These are phyloP conservation scores for Nasonia giraulti DNA, from an alignment of 1,140 invertebrate genomes.

Conservation along the genomic window DNA sequence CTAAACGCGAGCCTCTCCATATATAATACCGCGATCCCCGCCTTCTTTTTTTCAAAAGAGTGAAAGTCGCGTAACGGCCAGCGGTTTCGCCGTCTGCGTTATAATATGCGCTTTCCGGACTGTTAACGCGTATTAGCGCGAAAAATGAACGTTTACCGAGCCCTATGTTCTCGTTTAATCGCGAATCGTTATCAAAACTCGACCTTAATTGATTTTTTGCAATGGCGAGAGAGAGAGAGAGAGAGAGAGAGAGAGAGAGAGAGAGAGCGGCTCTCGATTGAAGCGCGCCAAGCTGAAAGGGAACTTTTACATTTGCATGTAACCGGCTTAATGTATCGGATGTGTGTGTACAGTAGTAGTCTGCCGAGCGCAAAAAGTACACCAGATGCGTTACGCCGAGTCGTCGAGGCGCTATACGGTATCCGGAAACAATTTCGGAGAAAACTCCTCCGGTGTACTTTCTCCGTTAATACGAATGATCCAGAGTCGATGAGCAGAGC, in stretches of 20 bases:
- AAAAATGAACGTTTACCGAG: neutral
- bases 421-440: conserved; percentile 27
- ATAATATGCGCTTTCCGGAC: neutral
- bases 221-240: no score
- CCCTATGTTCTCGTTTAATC: no score
- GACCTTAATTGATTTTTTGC: neutral
- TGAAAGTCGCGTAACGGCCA: neutral
- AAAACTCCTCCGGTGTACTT: neutral
- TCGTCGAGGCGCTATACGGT: neutral
- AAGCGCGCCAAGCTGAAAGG: neutral
- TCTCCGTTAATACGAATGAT: conserved; percentile 10
- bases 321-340: conserved; percentile 5
- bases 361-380: neutral
- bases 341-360: neutral
- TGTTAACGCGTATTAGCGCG: neutral
- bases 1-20: neutral
- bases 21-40: neutral
- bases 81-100: neutral
- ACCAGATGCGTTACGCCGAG: conserved; percentile 5
- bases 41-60: neutral
- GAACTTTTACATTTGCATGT: conserved; percentile 12
- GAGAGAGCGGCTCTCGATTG: neutral
- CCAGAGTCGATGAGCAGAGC: neutral
- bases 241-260: no score
- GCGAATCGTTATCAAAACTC: neutral